Percentiles rank a stretch among this genome's conserved stretches.
phyloP scores from a whole-genome alignment of 2,888 invertebrate genomes.

The Trissolcus brochymenae region DNA sequence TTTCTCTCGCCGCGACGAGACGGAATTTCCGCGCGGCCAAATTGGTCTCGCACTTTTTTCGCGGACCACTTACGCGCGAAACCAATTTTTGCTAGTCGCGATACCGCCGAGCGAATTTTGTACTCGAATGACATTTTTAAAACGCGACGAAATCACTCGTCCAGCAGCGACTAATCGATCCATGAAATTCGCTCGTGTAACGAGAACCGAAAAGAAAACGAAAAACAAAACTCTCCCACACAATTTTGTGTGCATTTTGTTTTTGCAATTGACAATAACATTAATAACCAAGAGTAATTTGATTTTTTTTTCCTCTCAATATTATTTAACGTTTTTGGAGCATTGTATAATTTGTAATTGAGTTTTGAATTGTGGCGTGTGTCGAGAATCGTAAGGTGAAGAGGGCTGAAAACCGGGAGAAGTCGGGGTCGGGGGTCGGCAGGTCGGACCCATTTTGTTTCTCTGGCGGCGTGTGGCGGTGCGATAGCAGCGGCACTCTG shows the following conservation, averaged over 20 bases:
- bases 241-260: too few species aligned
- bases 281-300: too few species aligned
- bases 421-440: conserved; percentile 61
- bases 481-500: conserved; percentile 79
- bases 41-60: conserved; percentile 42
- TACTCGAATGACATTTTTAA: conserved; percentile 52
- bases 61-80: conserved; percentile 53
- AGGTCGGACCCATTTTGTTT: conserved; percentile 77
- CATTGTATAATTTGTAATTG: background rate
- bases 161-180: conserved; percentile 50
- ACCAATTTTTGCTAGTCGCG: conserved; percentile 51
- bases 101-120: conserved; percentile 51
- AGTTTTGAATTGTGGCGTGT: conserved; percentile 29
- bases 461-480: conserved; percentile 78
- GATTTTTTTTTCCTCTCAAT: background rate
- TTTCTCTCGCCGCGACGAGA: too few species aligned
- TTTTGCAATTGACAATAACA: too few species aligned
- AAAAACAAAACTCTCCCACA: too few species aligned
- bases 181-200: conserved; percentile 41
- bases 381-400: conserved; percentile 51
- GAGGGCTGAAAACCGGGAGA: conserved; percentile 50
- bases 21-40: conserved; percentile 58
- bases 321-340: background rate
- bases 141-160: conserved; percentile 41
- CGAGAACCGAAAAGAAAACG: too few species aligned